These are phyloP conservation scores for Mormyrus lacerda DNA, from an alignment of 2,113 vertebrate species.

Conservation along the genomic window DNA sequence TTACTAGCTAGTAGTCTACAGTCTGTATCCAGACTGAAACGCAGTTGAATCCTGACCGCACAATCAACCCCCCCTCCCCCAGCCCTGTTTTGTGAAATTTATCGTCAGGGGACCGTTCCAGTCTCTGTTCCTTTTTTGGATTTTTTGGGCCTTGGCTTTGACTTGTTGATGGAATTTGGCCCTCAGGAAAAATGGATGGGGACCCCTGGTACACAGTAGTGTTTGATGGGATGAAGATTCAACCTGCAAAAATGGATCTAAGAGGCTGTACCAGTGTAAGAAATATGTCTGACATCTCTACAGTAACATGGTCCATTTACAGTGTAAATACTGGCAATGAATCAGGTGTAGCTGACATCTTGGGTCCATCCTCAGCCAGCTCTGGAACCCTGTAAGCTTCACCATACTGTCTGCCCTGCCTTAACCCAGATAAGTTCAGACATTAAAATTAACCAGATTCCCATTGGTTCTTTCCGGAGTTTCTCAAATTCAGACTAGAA, in stretches of 20 bases:
- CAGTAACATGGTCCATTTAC: background rate
- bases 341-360: background rate
- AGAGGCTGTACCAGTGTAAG: background rate
- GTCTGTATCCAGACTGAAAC: background rate
- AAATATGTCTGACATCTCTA: background rate
- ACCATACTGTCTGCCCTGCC: background rate
- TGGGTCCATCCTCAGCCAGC: background rate
- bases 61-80: background rate
- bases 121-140: background rate
- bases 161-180: background rate
- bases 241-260: background rate
- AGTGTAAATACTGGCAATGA: background rate
- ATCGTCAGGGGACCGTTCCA: background rate
- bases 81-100: background rate
- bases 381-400: background rate
- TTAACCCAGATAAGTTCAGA: background rate
- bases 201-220: background rate
- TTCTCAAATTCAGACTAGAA: background rate
- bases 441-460: background rate
- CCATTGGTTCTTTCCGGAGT: background rate
- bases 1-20: background rate
- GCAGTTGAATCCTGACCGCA: background rate
- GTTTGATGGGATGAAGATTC: background rate
- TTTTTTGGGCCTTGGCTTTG: background rate
- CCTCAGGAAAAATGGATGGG: background rate